Percentiles rank a stretch among this genome's conserved stretches.
These are phyloP conservation scores for Actinernus sp. DNA, from an alignment of 92 coral and sea anemone genomes.

Conservation along the genomic window DNA sequence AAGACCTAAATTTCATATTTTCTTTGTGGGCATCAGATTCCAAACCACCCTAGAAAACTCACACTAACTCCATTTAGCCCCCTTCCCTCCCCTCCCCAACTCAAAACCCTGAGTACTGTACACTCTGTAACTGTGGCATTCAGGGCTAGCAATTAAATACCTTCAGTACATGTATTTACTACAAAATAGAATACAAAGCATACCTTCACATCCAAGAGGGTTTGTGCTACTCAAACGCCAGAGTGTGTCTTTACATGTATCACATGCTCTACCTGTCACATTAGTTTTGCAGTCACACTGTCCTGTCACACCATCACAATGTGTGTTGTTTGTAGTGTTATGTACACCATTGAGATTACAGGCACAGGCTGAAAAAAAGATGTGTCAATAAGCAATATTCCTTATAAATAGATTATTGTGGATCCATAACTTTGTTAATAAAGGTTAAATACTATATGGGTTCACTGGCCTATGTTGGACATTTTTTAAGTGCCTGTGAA, in stretches of 20 bases:
- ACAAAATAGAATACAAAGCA: background rate
- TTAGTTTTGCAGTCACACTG: conserved; percentile 86
- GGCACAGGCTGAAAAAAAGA: conserved; percentile 72
- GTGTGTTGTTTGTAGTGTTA: conserved; percentile 52
- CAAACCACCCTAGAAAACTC: too few species aligned
- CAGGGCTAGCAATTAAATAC: background rate
- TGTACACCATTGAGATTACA: conserved; percentile 80
- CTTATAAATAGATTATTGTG: background rate
- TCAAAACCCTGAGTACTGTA: too few species aligned
- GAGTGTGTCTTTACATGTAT: conserved; percentile 66
- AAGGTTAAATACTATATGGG: too few species aligned
- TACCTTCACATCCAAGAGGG: conserved; percentile 90
- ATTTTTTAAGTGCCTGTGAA: too few species aligned
- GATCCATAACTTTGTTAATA: too few species aligned
- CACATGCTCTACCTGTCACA: conserved; percentile 85
- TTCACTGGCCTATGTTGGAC: too few species aligned
- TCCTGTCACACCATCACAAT: conserved; percentile 77
- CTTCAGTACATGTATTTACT: too few species aligned
- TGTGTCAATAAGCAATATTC: background rate
- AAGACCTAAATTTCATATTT: too few species aligned
- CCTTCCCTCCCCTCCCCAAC: too few species aligned
- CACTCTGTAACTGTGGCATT: conserved; percentile 20
- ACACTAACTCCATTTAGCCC: too few species aligned
- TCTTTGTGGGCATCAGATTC: too few species aligned
- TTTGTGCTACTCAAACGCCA: conserved; percentile 80